A percentile compares a stretch with the other conserved stretches of the same genome.
phyloP scores from a whole-genome alignment of 2,113 vertebrate species.

The Capreolus pygargus region DNA sequence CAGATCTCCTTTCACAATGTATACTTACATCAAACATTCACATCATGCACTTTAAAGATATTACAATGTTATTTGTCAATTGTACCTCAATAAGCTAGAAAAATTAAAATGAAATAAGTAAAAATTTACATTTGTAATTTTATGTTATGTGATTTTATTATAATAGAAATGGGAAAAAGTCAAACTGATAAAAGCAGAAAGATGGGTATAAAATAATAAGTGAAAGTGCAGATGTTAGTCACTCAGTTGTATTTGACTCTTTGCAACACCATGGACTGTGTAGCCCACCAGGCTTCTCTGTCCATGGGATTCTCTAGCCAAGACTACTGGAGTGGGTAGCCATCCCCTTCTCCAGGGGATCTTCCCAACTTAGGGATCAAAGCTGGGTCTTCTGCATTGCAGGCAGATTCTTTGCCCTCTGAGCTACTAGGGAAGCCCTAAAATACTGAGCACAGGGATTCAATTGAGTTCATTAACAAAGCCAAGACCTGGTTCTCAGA shows the following conservation, averaged over 20 bases:
- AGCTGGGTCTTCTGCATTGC: not conserved
- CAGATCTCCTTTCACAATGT: not conserved
- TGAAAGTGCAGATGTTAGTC: not conserved
- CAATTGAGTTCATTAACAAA: not conserved
- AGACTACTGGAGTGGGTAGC: not conserved
- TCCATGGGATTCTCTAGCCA: not conserved
- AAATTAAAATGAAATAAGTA: not conserved
- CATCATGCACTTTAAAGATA: not conserved
- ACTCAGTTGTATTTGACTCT: not conserved
- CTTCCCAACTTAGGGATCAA: not conserved
- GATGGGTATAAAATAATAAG: not conserved
- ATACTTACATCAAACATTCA: not conserved
- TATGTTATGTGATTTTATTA: not conserved
- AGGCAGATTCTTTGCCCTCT: not conserved
- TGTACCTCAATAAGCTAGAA: not conserved
- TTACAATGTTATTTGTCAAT: not conserved
- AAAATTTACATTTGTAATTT: not conserved
- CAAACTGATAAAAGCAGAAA: not conserved
- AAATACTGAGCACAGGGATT: not conserved
- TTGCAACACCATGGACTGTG: not conserved
- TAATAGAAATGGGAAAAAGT: not conserved
- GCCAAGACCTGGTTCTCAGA: not conserved
- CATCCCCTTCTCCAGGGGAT: not conserved
- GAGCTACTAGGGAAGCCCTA: not conserved
- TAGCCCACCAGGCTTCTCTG: not conserved